Percentiles rank a stretch among this genome's conserved stretches.
Conservation (phyloP, 2,113 vertebrate genomes). For the Scomber japonicus region DNA sequence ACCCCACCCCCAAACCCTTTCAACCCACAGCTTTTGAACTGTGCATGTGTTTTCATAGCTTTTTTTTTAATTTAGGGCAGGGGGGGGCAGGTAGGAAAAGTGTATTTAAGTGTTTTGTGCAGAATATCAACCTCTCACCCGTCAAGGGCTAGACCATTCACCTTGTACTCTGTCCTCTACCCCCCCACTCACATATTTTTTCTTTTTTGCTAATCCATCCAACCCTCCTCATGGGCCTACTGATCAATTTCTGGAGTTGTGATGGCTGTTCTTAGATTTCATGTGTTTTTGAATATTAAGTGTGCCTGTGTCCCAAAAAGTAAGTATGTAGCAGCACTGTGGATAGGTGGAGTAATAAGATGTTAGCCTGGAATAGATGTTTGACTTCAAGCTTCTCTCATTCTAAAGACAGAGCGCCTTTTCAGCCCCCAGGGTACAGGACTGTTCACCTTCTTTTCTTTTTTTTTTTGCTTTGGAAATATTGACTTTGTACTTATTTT, state of each 20-base stretch:
- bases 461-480: slow-evolving; percentile 55
- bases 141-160: slow-evolving; percentile 77
- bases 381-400: slow-evolving; percentile 21
- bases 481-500: slow-evolving; percentile 52
- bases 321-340: slow-evolving; percentile 77
- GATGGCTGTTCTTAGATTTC: slow-evolving; percentile 51
- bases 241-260: slow-evolving; percentile 73
- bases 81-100: slow-evolving; percentile 20
- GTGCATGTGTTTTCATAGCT: slow-evolving; percentile 57
- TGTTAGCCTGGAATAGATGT: slow-evolving; percentile 45
- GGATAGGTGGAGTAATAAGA: slow-evolving; percentile 46
- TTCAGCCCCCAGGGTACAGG: slow-evolving; percentile 57
- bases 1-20: slow-evolving; percentile 13
- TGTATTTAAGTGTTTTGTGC: slow-evolving; percentile 44
- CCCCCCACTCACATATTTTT: slow-evolving; percentile 23
- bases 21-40: slow-evolving; percentile 57
- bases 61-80: background rate
- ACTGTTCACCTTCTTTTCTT: slow-evolving; percentile 50
- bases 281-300: slow-evolving; percentile 52
- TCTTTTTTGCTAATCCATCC: slow-evolving; percentile 47
- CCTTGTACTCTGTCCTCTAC: slow-evolving; percentile 51
- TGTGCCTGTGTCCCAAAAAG: slow-evolving; percentile 65
- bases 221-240: slow-evolving; percentile 62
- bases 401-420: slow-evolving; percentile 43
- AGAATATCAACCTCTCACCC: slow-evolving; percentile 61